Conservation (phyloP, 92 coral and sea anemone genomes). For the Zoanthus gigantus region DNA sequence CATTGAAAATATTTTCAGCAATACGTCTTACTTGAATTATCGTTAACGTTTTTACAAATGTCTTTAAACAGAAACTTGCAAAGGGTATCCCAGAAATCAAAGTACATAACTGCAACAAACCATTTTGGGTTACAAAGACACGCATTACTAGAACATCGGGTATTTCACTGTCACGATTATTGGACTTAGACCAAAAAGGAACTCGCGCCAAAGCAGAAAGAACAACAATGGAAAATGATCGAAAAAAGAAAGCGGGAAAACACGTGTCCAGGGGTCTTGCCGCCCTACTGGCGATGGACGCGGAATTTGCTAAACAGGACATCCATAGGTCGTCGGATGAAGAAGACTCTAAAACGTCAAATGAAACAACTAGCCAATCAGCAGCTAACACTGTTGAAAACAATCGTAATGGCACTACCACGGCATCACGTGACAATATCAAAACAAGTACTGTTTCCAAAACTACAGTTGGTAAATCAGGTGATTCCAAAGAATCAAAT, state of each 20-base stretch:
- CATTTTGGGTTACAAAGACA: slow-evolving; percentile 74
- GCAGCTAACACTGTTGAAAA: neutral
- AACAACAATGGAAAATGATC: slow-evolving; percentile 10
- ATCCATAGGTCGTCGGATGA: slow-evolving; percentile 19
- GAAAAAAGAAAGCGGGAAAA: slow-evolving; percentile 33
- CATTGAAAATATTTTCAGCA: no score
- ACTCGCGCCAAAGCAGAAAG: neutral
- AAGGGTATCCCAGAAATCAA: neutral
- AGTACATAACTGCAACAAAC: slow-evolving; percentile 55
- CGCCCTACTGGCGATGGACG: slow-evolving; percentile 64
- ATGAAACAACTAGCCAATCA: neutral
- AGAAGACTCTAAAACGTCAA: neutral
- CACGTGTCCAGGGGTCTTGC: slow-evolving; percentile 64
- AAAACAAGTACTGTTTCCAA: neutral
- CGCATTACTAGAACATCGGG: slow-evolving; percentile 49
- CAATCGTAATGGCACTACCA: neutral
- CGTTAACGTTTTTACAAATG: no score
- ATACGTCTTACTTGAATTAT: no score
- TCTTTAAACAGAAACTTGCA: neutral
- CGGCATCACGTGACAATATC: neutral
- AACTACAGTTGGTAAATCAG: neutral
- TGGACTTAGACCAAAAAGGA: slow-evolving; percentile 58
- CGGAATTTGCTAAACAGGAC: slow-evolving; percentile 51
- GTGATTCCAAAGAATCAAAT: neutral
- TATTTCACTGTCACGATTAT: slow-evolving; percentile 47